Percentiles rank a stretch among this genome's conserved stretches.
phyloP scores from a whole-genome alignment of 2,113 vertebrate species.

The Neodontobutis hainanensis region DNA sequence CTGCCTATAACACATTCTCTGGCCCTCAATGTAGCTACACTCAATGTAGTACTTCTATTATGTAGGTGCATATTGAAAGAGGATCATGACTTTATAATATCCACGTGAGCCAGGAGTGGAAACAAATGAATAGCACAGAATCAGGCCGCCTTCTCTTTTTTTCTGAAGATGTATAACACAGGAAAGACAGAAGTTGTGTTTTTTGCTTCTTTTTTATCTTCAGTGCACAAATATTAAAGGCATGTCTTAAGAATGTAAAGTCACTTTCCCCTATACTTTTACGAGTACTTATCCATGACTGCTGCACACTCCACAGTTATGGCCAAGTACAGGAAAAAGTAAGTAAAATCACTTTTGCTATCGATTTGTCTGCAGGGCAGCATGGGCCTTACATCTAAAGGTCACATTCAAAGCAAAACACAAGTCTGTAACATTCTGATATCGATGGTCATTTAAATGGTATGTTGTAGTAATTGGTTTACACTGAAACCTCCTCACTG shows the following conservation, averaged over 20 bases:
- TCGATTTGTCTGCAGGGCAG: constrained; percentile 8
- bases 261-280: neutral
- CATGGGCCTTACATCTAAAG: constrained; percentile 19
- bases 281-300: constrained; percentile 1
- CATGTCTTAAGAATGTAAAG: constrained; percentile 20
- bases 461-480: constrained; percentile 2
- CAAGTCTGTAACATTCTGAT: constrained; percentile 5
- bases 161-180: no score
- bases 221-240: no score
- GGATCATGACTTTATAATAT: constrained; percentile 79
- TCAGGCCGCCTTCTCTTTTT: no score
- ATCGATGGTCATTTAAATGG: constrained; percentile 7
- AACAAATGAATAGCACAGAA: constrained; percentile 34
- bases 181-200: no score
- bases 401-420: neutral
- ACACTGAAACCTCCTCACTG: neutral
- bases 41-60: constrained; percentile 63
- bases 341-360: neutral
- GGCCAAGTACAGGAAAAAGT: constrained; percentile 5
- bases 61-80: constrained; percentile 70
- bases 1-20: constrained; percentile 64
- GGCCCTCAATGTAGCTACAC: constrained; percentile 55
- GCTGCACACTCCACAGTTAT: neutral
- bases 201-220: no score
- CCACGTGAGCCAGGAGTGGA: constrained; percentile 35